These are phyloP conservation scores for Pelobates fuscus DNA, from an alignment of 2,113 vertebrate genomes.

Conservation along the genomic window DNA sequence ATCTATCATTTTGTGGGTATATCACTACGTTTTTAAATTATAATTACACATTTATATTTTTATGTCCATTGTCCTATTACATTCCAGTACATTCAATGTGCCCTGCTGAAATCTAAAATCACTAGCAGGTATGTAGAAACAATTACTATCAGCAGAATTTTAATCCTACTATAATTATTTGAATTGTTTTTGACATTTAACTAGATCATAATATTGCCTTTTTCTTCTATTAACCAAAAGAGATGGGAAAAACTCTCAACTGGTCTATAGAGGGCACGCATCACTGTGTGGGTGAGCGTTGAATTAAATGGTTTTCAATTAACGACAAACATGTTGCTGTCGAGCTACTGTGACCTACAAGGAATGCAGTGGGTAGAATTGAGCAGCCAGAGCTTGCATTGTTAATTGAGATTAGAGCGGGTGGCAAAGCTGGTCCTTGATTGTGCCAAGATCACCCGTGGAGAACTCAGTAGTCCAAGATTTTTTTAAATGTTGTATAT, in stretches of 20 bases:
- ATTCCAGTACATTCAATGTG: no score
- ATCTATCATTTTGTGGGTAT: no score
- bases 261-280: constrained; percentile 3
- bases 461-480: neutral
- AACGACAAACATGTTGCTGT: constrained; percentile 48
- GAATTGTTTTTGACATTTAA: neutral
- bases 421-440: neutral
- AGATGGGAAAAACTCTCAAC: neutral
- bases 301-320: constrained; percentile 27
- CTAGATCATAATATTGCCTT: neutral
- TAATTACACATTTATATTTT: no score
- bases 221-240: neutral
- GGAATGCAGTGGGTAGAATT: constrained; percentile 50
- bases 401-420: neutral
- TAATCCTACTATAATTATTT: no score
- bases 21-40: no score
- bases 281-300: constrained; percentile 39
- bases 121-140: no score
- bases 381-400: neutral
- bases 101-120: no score
- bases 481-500: neutral
- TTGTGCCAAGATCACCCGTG: neutral
- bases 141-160: no score
- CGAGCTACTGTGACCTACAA: neutral
- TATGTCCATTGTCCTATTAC: no score